Base-by-base conservation (phyloP, 2,888 invertebrate genomes). In the Unio delphinus region DNA sequence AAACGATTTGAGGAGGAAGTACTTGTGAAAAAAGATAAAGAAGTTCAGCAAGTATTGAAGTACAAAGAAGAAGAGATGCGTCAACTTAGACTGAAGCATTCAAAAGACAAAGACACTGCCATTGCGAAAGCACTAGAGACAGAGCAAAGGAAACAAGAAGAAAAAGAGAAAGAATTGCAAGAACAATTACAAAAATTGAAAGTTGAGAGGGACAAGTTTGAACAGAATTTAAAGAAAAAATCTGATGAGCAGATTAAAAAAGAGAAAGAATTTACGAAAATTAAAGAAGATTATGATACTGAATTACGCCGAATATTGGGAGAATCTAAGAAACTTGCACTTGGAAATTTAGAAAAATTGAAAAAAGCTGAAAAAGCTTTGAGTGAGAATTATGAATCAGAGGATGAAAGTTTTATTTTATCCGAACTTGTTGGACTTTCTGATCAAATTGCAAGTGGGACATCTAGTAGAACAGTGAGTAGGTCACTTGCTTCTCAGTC, bases 41-140 rank as follows among this genome's bases (percentile, higher is more conserved):
- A 88, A 70, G 59, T 87, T 17, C 80, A 85, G 68, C 81, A 84
- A 73, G 81, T 88, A 15, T 67, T 87, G 1, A 85, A 84, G 70
- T 83, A 85, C 64, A 85, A 83, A 63, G 87, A 88, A 30, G 85
- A 87, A 56, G 85, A 86, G 63, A 61, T 86, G 4, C 80, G 74
- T 65, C 77, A 82, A 20, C 59, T 83, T n/a, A 80, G 77, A 57
- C 68, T 73, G 17, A 78, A 76, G 57, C 76, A 79, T 30, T 73
- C 70, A 54, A 67, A 74, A 26, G 85, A 86, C 56, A 83, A 82
- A 65, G 83, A 86, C 28, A 81, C 79, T 70, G 80, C 82, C 64
- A 77, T 84, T n/a, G 78, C 78, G 55, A 68, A 76, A 56, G 83
- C 83, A 6, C 28, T 83, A 20, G 82, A 85, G 64, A 75, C 81